Base-by-base conservation (phyloP, 92 coral and sea anemone genomes). In the Bergia sp. region DNA sequence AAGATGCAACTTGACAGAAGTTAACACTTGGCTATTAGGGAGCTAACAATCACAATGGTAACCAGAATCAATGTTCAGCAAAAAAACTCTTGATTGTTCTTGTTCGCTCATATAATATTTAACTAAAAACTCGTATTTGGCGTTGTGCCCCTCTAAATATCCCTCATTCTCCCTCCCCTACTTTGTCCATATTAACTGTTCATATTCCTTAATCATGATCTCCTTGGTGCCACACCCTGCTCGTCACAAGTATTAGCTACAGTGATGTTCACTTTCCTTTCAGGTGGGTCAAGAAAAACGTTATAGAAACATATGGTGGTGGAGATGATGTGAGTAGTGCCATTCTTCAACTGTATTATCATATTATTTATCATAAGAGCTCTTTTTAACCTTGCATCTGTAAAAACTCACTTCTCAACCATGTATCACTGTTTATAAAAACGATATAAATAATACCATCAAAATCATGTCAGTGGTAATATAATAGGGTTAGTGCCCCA, bases 281-380 rank as follows among this genome's bases (percentile, higher is more conserved):
- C 80, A 95, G 98, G 41, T 95, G 98, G 98, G 96, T 91, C 21
- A 89, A 90, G 88, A 95, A 95, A 88, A 95, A 95, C 91, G 91
- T 92, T 47, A 86, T 85, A 67, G 98, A 95, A 85, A 95, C 96
- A 1, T 95, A 95, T 88, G 98, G 98, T 37, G 90, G 94, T 53
- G 88, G 91, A 50, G 94, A 92, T 43, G 98, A 95, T 88, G 98
- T 93, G 69, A 58, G 91, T 83, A 43, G 18, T 39, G 15, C 7
- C 20, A 36, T 8, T 37, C 37, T 29, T 29, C 29, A 29, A 29
- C 29, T 29, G 29, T 42, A 65, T 20, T 57, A 57, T 3, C 5
- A 58, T 74, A n/a, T 16, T 45, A 79, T 2, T 3, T 10, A 10
- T 10, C 82, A 11, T 10, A 2, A 18, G 36, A 29, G n/a, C 12